Evolutionary conservation across 2,888 invertebrate species (phyloP), one percentile per base, ranked within the genome.

Genomic region (Copidosoma aretas): DNA sequence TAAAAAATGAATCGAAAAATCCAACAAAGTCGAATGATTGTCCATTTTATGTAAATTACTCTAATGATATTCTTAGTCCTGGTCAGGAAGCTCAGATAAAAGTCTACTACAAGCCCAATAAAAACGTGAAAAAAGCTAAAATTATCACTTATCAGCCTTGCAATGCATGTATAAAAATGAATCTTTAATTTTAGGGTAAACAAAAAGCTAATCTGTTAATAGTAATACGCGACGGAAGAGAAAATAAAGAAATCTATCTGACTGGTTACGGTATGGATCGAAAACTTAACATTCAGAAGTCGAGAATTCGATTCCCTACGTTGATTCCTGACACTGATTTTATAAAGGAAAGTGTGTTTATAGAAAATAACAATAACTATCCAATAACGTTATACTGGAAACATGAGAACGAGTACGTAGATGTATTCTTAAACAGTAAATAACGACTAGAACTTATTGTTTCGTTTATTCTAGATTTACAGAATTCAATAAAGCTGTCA

Each of bases 371-470:
- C 0, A 89, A 89, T 70, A 81, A 85, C 5, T 89, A 89, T 80
- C 89, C 91, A 0, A 85, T 92, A 22, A 91, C 92, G 81, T 84
- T 91, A 59, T 90, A 89, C 77, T 88, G 91, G 81, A 84, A 89
- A 21, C 91, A 92, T 79, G 88, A 87, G 77, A 91, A 92, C 79
- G 79, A 83, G 90, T 90, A 84, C 86, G 85, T 81, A 32, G 1
- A 14, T 57, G 43, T 25, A 25, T 25, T 43, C 41, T 39, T 24
- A 56, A 67, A 25, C 1, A 43, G 22, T 19, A 61, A 19, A 32
- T 19, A 17, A 8, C 10, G 32, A 5, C 8, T 3, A 8, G 3
- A 8, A 32, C 32, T 32, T 32, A 32, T 32, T 32, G 3, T 24
- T 49, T 14, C 14, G 46, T 39, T 49, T 32, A 21, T 52, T 51